Base-by-base conservation (phyloP, 2,888 invertebrate genomes). In the Calameuta filiformis region DNA sequence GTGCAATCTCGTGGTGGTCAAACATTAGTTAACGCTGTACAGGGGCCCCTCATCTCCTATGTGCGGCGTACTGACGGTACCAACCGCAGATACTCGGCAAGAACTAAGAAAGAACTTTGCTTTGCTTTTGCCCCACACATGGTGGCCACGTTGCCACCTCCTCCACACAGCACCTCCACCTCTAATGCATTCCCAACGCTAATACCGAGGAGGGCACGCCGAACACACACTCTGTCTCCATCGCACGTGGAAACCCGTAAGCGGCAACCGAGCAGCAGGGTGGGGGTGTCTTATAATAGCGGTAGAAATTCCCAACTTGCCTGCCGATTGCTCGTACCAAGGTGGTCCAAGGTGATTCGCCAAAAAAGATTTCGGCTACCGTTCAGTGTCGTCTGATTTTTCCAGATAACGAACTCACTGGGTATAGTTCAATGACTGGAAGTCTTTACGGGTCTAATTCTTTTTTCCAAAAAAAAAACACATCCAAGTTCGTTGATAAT, bases 61-160 rank as follows among this genome's bases (percentile, higher is more conserved):
- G 76, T 35, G 77, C 76, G 69, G 11, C 75, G 75, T 78, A 76
- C 77, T 77, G 79, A 81, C 77, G 79, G 78, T 73, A 79, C 77
- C 77, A 37, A 79, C 81, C 82, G 80, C 81, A 79, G 79, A 83
- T 77, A 80, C 83, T 84, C 83, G 83, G 82, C 82, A 79, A 82
- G 85, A 84, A 81, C 82, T 82, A 82, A 84, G 87, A 88, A 87
- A 85, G 84, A 87, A 83, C 82, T 83, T 85, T 79, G 82, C 83
- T 83, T 83, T 81, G 82, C 76, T 80, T 79, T 75, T 79, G 81
- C 83, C 86, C 84, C 88, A 87, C 89, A 89, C 86, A 88, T 88
- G 88, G 89, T 87, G 87, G 88, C 90, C 90, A 90, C 90, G 89
- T 90, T 90, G 89, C 89, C 88, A 85, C 86, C 87, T 87, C 87